Conservation (phyloP, 2,797 vertebrate species). For the Acipenser ruthenus region DNA sequence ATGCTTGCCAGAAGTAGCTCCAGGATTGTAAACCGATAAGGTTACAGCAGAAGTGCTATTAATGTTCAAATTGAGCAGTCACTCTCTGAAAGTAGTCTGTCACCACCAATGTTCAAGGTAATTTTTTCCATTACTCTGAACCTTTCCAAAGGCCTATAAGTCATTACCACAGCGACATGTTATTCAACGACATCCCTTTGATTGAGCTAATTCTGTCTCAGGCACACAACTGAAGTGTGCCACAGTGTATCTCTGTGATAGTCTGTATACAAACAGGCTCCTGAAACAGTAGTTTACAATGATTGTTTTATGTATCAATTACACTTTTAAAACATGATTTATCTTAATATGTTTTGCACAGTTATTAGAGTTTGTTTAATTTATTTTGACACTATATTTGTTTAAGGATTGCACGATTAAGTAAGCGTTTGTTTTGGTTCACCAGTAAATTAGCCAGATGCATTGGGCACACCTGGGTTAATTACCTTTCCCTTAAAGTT, state of each 20-base stretch:
- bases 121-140: slow-evolving; percentile 22
- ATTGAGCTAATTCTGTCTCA: slow-evolving; percentile 22
- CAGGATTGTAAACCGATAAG: slow-evolving; percentile 22
- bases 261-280: too few species aligned
- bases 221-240: neutral
- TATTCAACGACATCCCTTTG: slow-evolving; percentile 9
- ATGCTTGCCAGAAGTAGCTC: neutral
- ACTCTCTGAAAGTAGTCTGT: slow-evolving; percentile 19
- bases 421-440: too few species aligned
- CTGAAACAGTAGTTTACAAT: too few species aligned
- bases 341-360: too few species aligned
- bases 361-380: too few species aligned
- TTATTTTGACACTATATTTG: too few species aligned
- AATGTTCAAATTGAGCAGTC: slow-evolving; percentile 14
- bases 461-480: too few species aligned
- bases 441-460: too few species aligned
- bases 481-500: too few species aligned
- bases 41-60: slow-evolving; percentile 23
- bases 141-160: slow-evolving; percentile 23
- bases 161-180: slow-evolving; percentile 23
- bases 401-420: too few species aligned
- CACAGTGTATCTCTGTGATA: neutral
- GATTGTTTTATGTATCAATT: too few species aligned
- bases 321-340: too few species aligned
- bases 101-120: slow-evolving; percentile 25